A percentile compares a stretch with the other conserved stretches of the same genome.
Evolutionary conservation across 2,797 vertebrate species (phyloP).

Genomic region (Orestias chungarensis): DNA sequence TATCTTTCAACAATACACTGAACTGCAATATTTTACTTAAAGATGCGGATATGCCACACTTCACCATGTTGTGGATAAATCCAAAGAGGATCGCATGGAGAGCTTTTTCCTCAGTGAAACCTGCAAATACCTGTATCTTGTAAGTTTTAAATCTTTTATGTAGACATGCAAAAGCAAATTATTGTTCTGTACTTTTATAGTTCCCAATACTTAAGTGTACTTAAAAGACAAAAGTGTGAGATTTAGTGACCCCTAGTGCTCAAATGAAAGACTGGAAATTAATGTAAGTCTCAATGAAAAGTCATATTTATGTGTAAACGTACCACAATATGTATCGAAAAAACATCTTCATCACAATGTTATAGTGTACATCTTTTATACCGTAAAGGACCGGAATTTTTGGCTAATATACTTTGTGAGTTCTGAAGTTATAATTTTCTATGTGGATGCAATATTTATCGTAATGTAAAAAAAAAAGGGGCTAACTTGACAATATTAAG

Average conservation of each 20-base stretch:
- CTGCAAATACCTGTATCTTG: slow-evolving; percentile 97
- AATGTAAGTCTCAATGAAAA: not conserved
- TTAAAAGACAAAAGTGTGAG: not conserved
- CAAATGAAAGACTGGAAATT: not conserved
- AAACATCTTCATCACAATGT: no score
- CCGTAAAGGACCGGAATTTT: no score
- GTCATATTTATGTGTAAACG: not conserved
- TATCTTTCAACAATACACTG: not conserved
- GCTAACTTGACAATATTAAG: no score
- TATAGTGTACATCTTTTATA: no score
- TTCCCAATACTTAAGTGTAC: not conserved
- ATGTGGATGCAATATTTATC: no score
- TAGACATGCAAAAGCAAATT: not conserved
- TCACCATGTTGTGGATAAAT: slow-evolving; percentile 97
- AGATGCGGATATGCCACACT: slow-evolving; percentile 98
- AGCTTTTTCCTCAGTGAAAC: slow-evolving; percentile 99
- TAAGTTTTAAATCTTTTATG: slow-evolving; percentile 56
- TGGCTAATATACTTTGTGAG: no score
- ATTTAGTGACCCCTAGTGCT: not conserved
- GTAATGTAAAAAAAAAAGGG: no score
- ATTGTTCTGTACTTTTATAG: not conserved
- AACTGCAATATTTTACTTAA: slow-evolving; percentile 27
- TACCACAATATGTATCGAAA: no score
- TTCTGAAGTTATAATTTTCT: no score
- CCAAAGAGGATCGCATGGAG: slow-evolving; percentile 99